Conservation (phyloP, 1,140 invertebrate species). For the Hycleus cichorii region DNA sequence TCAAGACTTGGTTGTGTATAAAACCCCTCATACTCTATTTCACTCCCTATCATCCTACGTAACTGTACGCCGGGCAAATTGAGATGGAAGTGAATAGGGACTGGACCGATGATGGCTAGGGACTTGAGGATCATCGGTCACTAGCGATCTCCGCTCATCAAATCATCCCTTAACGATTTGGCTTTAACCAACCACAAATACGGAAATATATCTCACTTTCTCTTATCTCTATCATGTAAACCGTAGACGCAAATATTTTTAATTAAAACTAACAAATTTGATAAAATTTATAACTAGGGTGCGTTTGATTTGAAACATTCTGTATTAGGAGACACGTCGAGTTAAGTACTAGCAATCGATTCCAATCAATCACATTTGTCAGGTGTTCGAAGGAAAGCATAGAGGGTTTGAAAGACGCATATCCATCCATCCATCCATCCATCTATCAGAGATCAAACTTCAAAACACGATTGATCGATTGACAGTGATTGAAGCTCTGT, state of each 20-base stretch:
- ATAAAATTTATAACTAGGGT: no score
- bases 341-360: constrained; percentile 29
- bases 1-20: no score
- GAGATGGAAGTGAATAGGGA: constrained; percentile 14
- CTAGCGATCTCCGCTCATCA: background rate
- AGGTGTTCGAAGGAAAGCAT: constrained; percentile 25
- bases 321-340: background rate
- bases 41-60: background rate
- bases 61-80: constrained; percentile 3
- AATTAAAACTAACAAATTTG: no score
- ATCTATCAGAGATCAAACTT: constrained; percentile 31
- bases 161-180: background rate
- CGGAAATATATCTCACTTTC: no score
- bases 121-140: constrained; percentile 8
- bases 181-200: background rate
- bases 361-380: constrained; percentile 39
- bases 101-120: constrained; percentile 8
- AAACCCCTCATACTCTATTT: background rate
- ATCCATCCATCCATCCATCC: constrained; percentile 13
- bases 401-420: background rate
- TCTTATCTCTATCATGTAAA: no score
- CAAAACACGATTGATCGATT: constrained; percentile 37
- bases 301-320: no score
- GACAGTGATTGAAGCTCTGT: constrained; percentile 35
- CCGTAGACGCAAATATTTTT: no score